Evolutionary conservation across 2,888 invertebrate genomes (phyloP).

Genomic region (Tyria jacobaeae): DNA sequence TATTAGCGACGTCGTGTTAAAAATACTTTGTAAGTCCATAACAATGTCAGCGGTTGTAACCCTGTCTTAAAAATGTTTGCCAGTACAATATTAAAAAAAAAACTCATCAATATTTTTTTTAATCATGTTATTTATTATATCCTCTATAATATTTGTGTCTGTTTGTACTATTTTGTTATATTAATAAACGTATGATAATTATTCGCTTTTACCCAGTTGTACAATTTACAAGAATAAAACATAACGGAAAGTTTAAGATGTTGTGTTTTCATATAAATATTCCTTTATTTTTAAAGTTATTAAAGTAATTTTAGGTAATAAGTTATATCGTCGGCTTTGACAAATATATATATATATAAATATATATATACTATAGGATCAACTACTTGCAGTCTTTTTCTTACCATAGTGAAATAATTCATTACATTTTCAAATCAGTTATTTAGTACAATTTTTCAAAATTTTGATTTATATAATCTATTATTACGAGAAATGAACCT

Average conservation of each 20-base stretch:
- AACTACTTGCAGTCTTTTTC: neutral
- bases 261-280: neutral
- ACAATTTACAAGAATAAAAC: neutral
- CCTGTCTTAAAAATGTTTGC: too few relatives aligned
- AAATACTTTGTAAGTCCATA: too few relatives aligned
- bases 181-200: neutral
- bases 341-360: neutral
- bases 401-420: slow-evolving; percentile 1
- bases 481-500: too few relatives aligned
- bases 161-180: neutral
- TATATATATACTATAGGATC: neutral
- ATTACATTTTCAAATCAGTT: slow-evolving; percentile 20
- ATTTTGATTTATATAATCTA: too few relatives aligned
- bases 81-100: too few relatives aligned
- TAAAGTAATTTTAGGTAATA: neutral
- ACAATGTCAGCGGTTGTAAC: too few relatives aligned
- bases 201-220: neutral
- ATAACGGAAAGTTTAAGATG: neutral
- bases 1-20: too few relatives aligned
- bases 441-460: slow-evolving; percentile 9
- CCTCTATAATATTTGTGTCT: too few relatives aligned
- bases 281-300: neutral
- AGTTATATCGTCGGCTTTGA: neutral
- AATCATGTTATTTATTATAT: too few relatives aligned
- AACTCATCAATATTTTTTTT: too few relatives aligned